A percentile compares a stretch with the other conserved stretches of the same genome.
Evolutionary conservation across 2,797 vertebrate genomes (phyloP).

Genomic region (Meriones psammophilus): DNA sequence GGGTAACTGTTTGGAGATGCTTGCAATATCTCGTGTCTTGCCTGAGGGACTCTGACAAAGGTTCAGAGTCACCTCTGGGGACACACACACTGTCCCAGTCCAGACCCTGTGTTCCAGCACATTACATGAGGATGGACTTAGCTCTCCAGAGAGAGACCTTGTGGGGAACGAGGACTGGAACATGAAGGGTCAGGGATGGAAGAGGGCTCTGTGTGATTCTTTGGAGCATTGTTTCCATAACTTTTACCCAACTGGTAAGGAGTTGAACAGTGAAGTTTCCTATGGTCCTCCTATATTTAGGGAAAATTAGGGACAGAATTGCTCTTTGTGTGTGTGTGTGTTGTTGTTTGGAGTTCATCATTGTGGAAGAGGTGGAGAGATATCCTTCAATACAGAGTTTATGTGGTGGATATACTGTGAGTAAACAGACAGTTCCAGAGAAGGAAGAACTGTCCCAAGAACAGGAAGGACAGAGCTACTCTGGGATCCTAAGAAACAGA

Average conservation of each 20-base stretch:
- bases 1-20: slow-evolving; percentile 5
- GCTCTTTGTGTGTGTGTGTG: too few relatives aligned
- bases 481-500: slow-evolving; percentile 29
- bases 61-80: background rate
- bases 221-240: background rate
- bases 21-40: background rate
- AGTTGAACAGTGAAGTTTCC: background rate
- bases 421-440: slow-evolving; percentile 64
- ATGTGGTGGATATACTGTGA: background rate
- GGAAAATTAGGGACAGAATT: background rate
- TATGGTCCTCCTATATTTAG: background rate
- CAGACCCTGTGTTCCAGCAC: accelerated
- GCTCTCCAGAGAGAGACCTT: background rate
- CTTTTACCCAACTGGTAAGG: background rate
- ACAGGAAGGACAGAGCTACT: slow-evolving; percentile 56
- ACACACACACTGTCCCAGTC: background rate
- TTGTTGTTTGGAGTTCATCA: background rate
- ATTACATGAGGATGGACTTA: background rate
- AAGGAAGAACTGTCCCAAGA: slow-evolving; percentile 45
- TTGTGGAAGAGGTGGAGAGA: background rate
- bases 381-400: background rate
- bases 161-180: accelerated
- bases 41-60: too few relatives aligned
- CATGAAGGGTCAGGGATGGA: too few relatives aligned
- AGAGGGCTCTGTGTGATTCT: background rate